Evolutionary conservation across 2,113 vertebrate genomes (phyloP).

Genomic region (Butastur rufipennis): DNA sequence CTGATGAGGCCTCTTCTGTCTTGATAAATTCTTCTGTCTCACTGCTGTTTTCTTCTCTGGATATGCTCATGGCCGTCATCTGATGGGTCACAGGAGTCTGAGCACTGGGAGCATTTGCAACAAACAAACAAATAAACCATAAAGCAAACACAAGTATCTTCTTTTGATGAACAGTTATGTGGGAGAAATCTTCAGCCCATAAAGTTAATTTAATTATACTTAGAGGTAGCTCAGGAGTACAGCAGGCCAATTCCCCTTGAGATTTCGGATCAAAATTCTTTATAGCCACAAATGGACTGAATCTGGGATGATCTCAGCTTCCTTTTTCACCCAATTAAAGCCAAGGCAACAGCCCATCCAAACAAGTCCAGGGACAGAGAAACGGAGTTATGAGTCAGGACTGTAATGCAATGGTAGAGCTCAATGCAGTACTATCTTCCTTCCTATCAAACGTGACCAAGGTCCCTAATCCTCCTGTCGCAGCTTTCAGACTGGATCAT

Average conservation of each 20-base stretch:
- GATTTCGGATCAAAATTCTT: not conserved
- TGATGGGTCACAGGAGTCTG: conserved; percentile 88
- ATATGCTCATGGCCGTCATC: conserved; percentile 92
- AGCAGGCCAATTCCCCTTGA: not conserved
- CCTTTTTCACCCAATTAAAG: not conserved
- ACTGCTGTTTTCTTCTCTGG: conserved; percentile 76
- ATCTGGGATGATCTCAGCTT: not conserved
- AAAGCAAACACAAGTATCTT: not conserved
- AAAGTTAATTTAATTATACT: not conserved
- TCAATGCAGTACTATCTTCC: not conserved
- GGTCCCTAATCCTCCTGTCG: not conserved
- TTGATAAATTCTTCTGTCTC: conserved; percentile 75
- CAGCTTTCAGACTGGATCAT: not conserved
- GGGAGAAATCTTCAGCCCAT: not conserved
- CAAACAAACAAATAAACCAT: not conserved
- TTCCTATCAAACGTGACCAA: not conserved
- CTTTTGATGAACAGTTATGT: not conserved
- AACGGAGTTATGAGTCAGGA: not conserved
- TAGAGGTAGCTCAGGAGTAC: not conserved
- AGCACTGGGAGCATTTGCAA: conserved; percentile 56
- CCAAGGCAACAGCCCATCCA: not conserved
- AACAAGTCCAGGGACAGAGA: not conserved
- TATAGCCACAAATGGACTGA: not conserved
- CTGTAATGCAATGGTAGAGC: not conserved
- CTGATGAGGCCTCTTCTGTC: conserved; percentile 42